phyloP scores from a whole-genome alignment of 2,888 invertebrate species.

The Rhyacophila evoluta region DNA sequence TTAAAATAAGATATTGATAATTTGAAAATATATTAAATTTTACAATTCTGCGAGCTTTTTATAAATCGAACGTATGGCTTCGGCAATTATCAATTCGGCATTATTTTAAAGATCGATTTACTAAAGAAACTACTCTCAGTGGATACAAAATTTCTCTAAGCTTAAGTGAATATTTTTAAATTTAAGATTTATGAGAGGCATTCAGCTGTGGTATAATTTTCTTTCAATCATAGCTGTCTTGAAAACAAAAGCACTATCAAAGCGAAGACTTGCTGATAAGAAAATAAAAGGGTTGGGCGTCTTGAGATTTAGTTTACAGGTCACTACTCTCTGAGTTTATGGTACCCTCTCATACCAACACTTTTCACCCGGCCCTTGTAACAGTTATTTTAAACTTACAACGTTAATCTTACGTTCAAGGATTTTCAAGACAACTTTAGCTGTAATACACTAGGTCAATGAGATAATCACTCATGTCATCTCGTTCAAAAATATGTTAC shows the following conservation, averaged over 20 bases:
- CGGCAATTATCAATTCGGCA: no score
- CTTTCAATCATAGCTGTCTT: constrained; percentile 6
- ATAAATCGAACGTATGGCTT: no score
- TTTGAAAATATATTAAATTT: no score
- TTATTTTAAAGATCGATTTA: no score
- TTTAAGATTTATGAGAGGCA: not conserved
- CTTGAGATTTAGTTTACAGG: constrained; percentile 17
- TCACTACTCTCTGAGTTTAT: not conserved
- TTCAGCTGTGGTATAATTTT: not conserved
- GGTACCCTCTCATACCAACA: not conserved
- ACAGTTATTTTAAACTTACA: constrained; percentile 15
- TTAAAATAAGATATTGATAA: no score
- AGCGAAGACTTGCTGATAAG: constrained; percentile 9
- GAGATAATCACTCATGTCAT: not conserved
- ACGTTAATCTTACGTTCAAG: constrained; percentile 9
- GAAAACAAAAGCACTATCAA: constrained; percentile 22
- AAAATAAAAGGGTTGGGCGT: constrained; percentile 2
- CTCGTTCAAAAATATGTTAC: not conserved
- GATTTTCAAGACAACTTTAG: not conserved
- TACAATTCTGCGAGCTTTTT: no score
- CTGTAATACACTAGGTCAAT: not conserved
- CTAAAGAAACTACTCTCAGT: no score
- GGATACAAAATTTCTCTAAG: no score
- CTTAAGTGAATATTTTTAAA: not conserved
- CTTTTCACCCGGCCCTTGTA: not conserved